Evolutionary conservation across 2,113 vertebrate species (phyloP).

Genomic region (Potamarius usumacintae): DNA sequence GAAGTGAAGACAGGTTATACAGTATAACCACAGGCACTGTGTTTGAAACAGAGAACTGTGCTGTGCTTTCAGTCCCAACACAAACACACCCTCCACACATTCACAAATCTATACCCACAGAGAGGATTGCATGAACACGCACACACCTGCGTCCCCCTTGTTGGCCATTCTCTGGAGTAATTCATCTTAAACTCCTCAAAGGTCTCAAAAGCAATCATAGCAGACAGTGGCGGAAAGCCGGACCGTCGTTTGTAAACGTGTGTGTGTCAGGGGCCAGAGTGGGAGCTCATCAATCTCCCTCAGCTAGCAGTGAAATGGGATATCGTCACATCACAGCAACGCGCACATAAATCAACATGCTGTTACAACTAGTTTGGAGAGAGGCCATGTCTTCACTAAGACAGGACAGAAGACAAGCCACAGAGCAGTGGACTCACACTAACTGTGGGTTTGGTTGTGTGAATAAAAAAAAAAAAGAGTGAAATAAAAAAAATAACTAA

Average conservation of each 20-base stretch:
- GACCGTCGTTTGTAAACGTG: constrained; percentile 47
- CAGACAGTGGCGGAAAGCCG: constrained; percentile 38
- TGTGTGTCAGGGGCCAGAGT: constrained; percentile 42
- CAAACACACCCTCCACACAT: background rate
- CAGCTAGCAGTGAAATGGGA: constrained; percentile 44
- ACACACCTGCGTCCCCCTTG: constrained; percentile 17
- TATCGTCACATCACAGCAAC: constrained; percentile 40
- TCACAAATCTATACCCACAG: constrained; percentile 17
- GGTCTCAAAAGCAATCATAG: constrained; percentile 48
- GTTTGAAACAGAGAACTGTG: background rate
- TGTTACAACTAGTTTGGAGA: constrained; percentile 29
- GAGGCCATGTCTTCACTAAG: constrained; percentile 16
- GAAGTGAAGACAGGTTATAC: background rate
- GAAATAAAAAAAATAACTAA: background rate
- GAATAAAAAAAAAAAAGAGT: background rate
- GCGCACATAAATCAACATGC: constrained; percentile 33
- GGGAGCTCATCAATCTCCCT: constrained; percentile 52
- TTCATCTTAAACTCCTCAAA: constrained; percentile 50
- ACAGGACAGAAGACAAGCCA: constrained; percentile 16
- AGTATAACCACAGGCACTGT: constrained; percentile 6
- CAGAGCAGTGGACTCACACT: background rate
- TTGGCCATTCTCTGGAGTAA: constrained; percentile 42
- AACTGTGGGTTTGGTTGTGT: background rate
- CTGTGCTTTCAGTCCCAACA: background rate
- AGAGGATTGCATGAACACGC: constrained; percentile 6